A percentile compares a stretch with the other conserved stretches of the same genome.
These are phyloP conservation scores for Onychomys arenicola DNA, from an alignment of 2,797 vertebrate genomes.

Conservation along the genomic window DNA sequence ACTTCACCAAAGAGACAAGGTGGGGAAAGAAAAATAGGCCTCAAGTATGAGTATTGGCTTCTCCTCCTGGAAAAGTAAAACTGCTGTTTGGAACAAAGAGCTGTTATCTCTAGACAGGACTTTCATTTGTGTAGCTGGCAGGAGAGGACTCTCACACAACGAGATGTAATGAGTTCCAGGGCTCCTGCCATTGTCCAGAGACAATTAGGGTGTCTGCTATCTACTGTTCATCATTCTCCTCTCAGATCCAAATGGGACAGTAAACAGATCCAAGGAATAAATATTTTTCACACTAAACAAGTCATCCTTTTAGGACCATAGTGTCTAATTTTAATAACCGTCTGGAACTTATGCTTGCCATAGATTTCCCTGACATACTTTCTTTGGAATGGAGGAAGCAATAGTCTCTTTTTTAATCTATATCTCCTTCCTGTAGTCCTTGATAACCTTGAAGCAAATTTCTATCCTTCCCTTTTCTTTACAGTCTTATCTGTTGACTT, in stretches of 20 bases:
- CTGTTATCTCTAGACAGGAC: slow-evolving; percentile 57
- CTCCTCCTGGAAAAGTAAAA: slow-evolving; percentile 61
- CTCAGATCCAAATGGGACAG: slow-evolving; percentile 69
- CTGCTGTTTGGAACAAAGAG: slow-evolving; percentile 65
- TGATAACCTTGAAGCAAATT: neutral
- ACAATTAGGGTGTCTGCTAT: slow-evolving; percentile 71
- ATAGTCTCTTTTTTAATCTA: neutral
- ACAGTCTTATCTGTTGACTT: neutral
- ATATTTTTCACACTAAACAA: slow-evolving; percentile 63
- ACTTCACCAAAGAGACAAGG: slow-evolving; percentile 42
- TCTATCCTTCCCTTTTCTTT: neutral
- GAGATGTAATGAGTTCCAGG: slow-evolving; percentile 69
- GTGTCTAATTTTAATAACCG: slow-evolving; percentile 48
- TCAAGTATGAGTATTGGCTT: slow-evolving; percentile 26
- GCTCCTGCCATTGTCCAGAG: slow-evolving; percentile 51
- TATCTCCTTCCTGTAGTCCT: neutral
- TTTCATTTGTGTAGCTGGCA: slow-evolving; percentile 77
- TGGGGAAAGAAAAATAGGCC: slow-evolving; percentile 10
- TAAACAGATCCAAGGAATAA: slow-evolving; percentile 73
- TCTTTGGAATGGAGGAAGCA: neutral
- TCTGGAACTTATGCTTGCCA: slow-evolving; percentile 44
- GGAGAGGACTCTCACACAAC: slow-evolving; percentile 60
- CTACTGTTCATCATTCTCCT: slow-evolving; percentile 75
- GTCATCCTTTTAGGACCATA: slow-evolving; percentile 36
- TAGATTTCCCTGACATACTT: slow-evolving; percentile 49